Percentiles rank a stretch among this genome's conserved stretches.
Evolutionary conservation across 2,888 invertebrate genomes (phyloP).

Genomic region (Seira ritae): DNA sequence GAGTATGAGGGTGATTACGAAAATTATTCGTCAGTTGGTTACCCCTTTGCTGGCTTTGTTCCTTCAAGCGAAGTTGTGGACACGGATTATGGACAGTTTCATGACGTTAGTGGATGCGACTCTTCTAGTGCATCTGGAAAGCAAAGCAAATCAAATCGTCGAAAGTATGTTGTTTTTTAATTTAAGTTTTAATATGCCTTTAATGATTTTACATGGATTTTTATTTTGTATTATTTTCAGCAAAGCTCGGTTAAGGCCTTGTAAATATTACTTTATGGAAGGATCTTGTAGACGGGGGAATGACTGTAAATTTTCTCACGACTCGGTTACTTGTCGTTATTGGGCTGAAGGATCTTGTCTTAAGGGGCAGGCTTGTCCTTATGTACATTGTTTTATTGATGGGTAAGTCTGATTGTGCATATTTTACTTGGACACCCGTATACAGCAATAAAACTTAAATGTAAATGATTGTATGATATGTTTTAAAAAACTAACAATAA

Average conservation of each 20-base stretch:
- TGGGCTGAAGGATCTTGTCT: constrained; percentile 73
- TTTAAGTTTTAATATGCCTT: too few species aligned
- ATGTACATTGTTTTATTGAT: constrained; percentile 72
- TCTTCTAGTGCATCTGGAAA: constrained; percentile 63
- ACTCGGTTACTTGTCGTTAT: constrained; percentile 72
- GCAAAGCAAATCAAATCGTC: constrained; percentile 67
- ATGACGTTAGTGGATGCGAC: constrained; percentile 58
- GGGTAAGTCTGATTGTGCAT: constrained; percentile 52
- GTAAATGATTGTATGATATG: too few species aligned
- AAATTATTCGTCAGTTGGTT: constrained; percentile 56
- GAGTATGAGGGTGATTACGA: constrained; percentile 65
- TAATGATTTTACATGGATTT: too few species aligned
- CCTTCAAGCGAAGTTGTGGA: constrained; percentile 60
- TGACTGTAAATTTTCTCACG: constrained; percentile 73
- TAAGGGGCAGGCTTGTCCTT: constrained; percentile 71
- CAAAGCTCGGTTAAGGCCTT: constrained; percentile 70
- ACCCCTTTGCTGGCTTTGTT: constrained; percentile 47
- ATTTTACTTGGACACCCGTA: background rate
- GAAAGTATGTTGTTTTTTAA: constrained; percentile 57
- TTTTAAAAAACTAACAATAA: too few species aligned
- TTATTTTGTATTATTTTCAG: constrained; percentile 18
- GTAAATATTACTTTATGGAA: constrained; percentile 72
- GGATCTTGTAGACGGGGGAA: constrained; percentile 71
- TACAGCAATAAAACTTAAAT: too few species aligned
- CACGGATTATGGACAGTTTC: constrained; percentile 71